phyloP scores from a whole-genome alignment of 2,797 vertebrate genomes.

The Chanos chanos region DNA sequence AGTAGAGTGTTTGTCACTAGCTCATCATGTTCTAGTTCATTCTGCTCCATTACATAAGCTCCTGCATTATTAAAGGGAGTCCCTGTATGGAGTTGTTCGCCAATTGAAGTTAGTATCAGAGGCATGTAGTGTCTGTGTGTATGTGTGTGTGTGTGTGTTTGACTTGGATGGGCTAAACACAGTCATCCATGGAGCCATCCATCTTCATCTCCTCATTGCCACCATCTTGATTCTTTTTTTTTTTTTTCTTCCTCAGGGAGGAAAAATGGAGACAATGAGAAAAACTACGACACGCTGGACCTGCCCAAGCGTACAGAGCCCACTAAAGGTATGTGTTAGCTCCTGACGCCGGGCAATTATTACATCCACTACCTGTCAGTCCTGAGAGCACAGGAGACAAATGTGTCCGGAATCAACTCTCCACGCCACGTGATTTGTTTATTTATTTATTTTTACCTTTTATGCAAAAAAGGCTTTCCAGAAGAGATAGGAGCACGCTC shows the following conservation, averaged over 20 bases:
- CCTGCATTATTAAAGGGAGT: conserved; percentile 47
- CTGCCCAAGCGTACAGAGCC: conserved; percentile 80
- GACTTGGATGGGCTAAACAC: conserved; percentile 9
- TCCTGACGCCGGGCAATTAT: conserved; percentile 13
- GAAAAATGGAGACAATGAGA: conserved; percentile 79
- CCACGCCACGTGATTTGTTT: too few relatives aligned
- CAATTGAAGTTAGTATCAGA: conserved; percentile 10
- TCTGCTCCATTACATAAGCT: conserved; percentile 2
- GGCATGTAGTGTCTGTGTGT: neutral
- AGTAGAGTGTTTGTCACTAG: conserved; percentile 34
- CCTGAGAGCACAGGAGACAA: conserved; percentile 1
- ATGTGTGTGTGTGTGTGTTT: conserved; percentile 10
- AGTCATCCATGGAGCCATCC: conserved; percentile 15
- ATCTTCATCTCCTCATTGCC: conserved; percentile 27
- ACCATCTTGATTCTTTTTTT: conserved; percentile 17
- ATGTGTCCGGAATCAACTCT: too few relatives aligned
- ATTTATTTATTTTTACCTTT: too few relatives aligned
- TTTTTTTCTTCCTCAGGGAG: conserved; percentile 69
- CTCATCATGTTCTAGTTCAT: conserved; percentile 21
- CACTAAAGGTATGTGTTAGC: conserved; percentile 71
- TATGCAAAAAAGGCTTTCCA: too few relatives aligned
- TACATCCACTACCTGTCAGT: conserved; percentile 6
- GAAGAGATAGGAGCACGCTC: too few relatives aligned
- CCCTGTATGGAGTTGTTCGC: conserved; percentile 21
- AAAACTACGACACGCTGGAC: conserved; percentile 84